Conservation (phyloP, 2,113 vertebrate species). For the Fulmarus glacialis region DNA sequence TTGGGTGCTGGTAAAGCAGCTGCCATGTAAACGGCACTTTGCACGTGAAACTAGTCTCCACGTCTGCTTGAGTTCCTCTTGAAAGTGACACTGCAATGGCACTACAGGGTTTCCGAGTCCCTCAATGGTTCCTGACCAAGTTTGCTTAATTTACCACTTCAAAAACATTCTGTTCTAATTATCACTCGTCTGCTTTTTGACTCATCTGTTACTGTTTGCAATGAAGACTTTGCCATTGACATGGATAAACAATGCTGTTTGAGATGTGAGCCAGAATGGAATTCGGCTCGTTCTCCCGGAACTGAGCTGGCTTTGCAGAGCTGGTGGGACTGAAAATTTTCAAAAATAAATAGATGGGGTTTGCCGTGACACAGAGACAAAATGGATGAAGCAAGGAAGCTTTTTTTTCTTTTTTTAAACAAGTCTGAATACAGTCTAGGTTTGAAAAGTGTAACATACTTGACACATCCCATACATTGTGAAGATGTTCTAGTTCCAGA, state of each 20-base stretch:
- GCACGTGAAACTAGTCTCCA: accelerated
- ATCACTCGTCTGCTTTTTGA: not conserved
- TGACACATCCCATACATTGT: accelerated
- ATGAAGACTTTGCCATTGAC: not conserved
- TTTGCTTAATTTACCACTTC: constrained; percentile 14
- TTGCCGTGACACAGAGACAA: not conserved
- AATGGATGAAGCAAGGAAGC: not conserved
- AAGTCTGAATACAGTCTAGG: not conserved
- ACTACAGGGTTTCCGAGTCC: accelerated
- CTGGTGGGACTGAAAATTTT: not conserved
- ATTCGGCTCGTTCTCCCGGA: not conserved
- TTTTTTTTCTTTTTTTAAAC: not conserved
- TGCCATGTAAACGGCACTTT: accelerated
- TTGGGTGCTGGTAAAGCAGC: not conserved
- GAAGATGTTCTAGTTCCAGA: not conserved
- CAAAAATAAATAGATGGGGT: not conserved
- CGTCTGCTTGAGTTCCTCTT: not conserved
- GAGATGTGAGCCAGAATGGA: not conserved
- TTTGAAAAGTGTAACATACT: accelerated
- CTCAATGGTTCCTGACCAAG: not conserved
- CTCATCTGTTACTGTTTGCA: constrained; percentile 34
- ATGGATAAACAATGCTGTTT: constrained; percentile 14
- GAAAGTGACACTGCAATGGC: not conserved
- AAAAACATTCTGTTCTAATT: constrained; percentile 49
- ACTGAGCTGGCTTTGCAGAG: not conserved